A percentile compares a stretch with the other conserved stretches of the same genome.
These are phyloP conservation scores for Bilobella aurantiaca DNA, from an alignment of 1,140 invertebrate species.

Conservation along the genomic window DNA sequence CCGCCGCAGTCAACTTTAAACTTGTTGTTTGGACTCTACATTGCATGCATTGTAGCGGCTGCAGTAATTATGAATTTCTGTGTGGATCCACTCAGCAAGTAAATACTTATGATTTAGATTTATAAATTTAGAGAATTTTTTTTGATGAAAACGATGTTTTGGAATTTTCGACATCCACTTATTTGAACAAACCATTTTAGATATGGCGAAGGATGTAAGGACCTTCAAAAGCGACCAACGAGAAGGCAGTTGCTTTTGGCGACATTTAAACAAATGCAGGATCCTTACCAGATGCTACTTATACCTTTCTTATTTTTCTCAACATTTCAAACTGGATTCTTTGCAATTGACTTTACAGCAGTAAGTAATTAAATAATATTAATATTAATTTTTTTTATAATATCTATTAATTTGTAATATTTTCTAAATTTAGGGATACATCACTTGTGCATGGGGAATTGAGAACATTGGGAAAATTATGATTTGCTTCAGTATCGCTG, in stretches of 20 bases:
- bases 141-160: not conserved
- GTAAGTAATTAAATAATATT: not conserved
- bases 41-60: not conserved
- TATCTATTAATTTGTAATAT: not conserved
- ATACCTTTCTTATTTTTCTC: not conserved
- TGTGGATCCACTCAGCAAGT: not conserved
- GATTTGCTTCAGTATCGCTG: not conserved
- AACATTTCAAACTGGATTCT: conserved; percentile 6
- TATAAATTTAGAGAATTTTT: not conserved
- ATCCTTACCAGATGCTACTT: not conserved
- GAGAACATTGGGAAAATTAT: not conserved
- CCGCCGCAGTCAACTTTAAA: not conserved
- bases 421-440: not conserved
- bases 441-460: not conserved
- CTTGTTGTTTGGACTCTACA: not conserved
- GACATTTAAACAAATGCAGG: not conserved
- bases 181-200: not conserved
- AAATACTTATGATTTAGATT: not conserved
- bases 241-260: not conserved
- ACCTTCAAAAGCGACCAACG: not conserved
- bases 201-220: not conserved
- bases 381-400: not conserved
- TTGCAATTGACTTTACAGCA: not conserved
- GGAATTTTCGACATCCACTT: not conserved
- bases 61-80: not conserved